Base-by-base conservation (phyloP, 2,888 invertebrate genomes). In the Oxystoma pomonae region DNA sequence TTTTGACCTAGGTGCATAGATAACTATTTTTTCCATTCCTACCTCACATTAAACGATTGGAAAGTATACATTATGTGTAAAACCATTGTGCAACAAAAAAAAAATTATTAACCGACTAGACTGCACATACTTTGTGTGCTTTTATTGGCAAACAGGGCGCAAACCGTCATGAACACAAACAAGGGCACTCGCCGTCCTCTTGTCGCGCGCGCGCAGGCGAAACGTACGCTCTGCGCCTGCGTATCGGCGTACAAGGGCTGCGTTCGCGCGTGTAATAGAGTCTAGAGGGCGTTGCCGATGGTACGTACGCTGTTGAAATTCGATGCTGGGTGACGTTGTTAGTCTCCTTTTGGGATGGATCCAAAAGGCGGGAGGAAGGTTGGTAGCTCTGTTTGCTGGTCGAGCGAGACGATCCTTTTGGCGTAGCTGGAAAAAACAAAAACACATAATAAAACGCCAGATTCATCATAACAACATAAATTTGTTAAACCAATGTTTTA, bases 231-330 rank as follows among this genome's bases (percentile, higher is more conserved):
- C 35, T 35, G 35, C 35, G 35, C 12, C 35, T 35, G 67, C 69
- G 72, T 66, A 68, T 68, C 65, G 72, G 68, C 69, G 73, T 70
- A 70, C 73, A 73, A 69, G 71, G 61, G 53, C 58, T 60, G 57
- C 64, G 64, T 67, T 72, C 72, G 70, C 73, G 75, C 72, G 69
- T 70, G 72, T 73, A 76, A 78, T 74, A 76, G 77, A 35, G 12
- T 3, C 35, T 35, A 35, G 35, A 35, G 35, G 35, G 35, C 35
- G 35, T 35, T 3, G 35, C 35, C 35, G 75, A 74, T 67, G 78
- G 79, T 80, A 80, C 80, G 76, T 80, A 80, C 80, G 78, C 78
- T 76, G 79, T 77, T 62, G 78, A 76, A 70, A 77, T 75, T 70
- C 77, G 77, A 66, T 78, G 77, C 53, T 67, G 67, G 59, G 74